These are phyloP conservation scores for Tangachromis dhanisi DNA, from an alignment of 2,113 vertebrate genomes.

Conservation along the genomic window DNA sequence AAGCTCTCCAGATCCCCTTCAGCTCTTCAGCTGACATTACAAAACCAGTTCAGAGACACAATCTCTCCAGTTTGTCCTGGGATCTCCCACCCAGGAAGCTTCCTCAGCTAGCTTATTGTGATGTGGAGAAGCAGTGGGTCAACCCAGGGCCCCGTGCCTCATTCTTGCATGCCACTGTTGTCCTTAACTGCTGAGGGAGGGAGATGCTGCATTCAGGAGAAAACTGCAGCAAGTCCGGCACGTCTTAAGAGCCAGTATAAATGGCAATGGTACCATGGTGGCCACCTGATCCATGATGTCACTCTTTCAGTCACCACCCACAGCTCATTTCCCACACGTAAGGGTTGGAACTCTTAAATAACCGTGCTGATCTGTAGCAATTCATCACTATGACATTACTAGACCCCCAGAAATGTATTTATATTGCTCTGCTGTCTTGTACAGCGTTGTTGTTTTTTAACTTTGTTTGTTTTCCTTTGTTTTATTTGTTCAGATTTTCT, in stretches of 20 bases:
- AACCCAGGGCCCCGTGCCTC: neutral
- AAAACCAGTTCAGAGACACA: neutral
- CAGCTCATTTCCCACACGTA: neutral
- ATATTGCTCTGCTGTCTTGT: neutral
- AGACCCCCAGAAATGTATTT: neutral
- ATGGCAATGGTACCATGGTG: neutral
- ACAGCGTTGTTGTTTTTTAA: neutral
- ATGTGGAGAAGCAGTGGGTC: neutral
- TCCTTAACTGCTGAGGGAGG: neutral
- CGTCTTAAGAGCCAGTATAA: neutral
- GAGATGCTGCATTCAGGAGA: neutral
- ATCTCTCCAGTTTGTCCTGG: neutral
- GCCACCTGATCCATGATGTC: neutral
- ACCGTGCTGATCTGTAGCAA: neutral
- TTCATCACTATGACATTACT: neutral
- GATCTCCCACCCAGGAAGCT: neutral
- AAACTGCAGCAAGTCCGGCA: neutral
- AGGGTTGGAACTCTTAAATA: neutral
- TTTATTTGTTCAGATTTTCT: neutral
- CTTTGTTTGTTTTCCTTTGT: neutral
- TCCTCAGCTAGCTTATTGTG: neutral
- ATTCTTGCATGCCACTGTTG: neutral
- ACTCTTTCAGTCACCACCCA: neutral
- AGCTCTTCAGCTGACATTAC: neutral
- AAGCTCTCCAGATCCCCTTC: neutral